Evolutionary conservation across 2,888 invertebrate species (phyloP), one percentile per base, ranked within the genome.

Genomic region (Achlya flavicornis): DNA sequence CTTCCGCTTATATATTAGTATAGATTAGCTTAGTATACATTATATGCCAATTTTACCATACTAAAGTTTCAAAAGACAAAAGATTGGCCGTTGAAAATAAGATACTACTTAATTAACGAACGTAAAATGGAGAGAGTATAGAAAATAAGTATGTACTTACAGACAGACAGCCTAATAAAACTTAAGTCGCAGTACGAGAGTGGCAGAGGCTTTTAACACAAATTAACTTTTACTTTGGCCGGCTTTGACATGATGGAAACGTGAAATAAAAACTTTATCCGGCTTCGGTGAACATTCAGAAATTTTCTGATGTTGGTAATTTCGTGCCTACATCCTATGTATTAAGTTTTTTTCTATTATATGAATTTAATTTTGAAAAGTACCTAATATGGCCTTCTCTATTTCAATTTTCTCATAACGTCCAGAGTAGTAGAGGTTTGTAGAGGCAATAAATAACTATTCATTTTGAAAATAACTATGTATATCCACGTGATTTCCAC

Each of bases 141-240:
- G 57, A 63, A 57, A 61, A 32, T 57, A 61, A 61, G 61, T 61
- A 57, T 60, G 35, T 57, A 57, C 41, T 41, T 57, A 57, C 61
- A 61, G 57, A 57, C 35, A 62, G 32, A 26, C 41, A 41, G 60
- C 59, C 35, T 65, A 65, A 63, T 66, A 63, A 53, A 66, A 70
- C 62, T 63, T 63, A 63, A 66, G 63, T 69, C 61, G 46, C 61
- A 73, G 66, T 66, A 62, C 63, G 62, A 62, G 46, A 19, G 19
- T 63, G 19, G 66, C 57, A 57, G 63, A 72, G 70, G 74, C 75
- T 76, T 72, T 68, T 71, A 76, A 69, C 67, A 67, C 60, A 63
- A 67, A 74, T 74, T 72, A 72, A 60, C 61, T 72, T 70, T 66
- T 61, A 62, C 62, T 64, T 68, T 58, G 63, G 53, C 57, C 57